Evolutionary conservation across 2,888 invertebrate genomes (phyloP), one percentile per base, ranked within the genome.

Genomic region (Plemyria rubiginata): DNA sequence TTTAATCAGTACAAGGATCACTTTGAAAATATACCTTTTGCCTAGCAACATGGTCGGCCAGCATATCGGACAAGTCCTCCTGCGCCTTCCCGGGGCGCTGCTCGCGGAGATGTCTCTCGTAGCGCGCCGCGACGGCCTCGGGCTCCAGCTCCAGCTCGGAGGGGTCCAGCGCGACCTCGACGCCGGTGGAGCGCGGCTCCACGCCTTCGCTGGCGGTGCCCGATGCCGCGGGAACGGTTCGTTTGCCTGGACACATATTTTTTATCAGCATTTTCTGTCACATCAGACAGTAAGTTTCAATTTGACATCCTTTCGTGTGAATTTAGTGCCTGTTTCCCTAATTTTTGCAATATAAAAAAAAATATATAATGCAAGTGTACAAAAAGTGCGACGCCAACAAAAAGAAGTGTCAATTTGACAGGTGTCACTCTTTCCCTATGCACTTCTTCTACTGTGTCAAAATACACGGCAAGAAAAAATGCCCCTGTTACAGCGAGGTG

Each of bases 61-160:
- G 95, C 99, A 99, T 99, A 85, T 99, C 99, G 28, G 98, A 98
- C 48, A 99, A 94, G 93, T 99, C 99, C 91, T 99, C 99, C 78
- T 96, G 96, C 58, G 97, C 93, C 79, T 67, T 68, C 11, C 96
- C 96, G 55, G 97, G 97, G 78, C 98, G 97, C 79, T 98, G 97
- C 84, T 99, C 99, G 12, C 98, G 94, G 93, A 99, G 95, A 70
- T 99, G 98, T 75, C 99, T 97, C 83, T 99, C 99, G 87, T 99
- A 99, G 58, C 99, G 94, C 60, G 96, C 97, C 45, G 98, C 98
- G 96, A 99, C 98, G 5, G 98, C 98, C 75, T 98, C 98, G 60
- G 98, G 97, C 85, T 99, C 99, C 89, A 99, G 93, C 89, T 99
- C 99, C 80, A 99, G 90, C 93, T 99, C 99, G 54, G 99, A 99